Evolutionary conservation across 1,140 invertebrate genomes (phyloP).

Genomic region (Drosophila nigrodunni): DNA sequence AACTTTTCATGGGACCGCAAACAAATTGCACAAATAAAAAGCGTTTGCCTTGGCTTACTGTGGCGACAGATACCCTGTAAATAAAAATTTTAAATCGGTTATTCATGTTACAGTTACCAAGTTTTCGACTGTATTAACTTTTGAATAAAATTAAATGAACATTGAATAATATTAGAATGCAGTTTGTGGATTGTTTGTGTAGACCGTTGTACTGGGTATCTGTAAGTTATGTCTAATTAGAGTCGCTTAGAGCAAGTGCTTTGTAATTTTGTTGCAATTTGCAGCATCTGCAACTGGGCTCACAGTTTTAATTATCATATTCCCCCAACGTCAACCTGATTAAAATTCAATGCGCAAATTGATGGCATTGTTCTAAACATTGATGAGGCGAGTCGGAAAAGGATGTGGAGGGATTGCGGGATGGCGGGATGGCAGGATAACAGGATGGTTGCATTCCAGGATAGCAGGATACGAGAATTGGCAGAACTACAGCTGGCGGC

Average conservation of each 20-base stretch:
- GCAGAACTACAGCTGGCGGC: slow-evolving; percentile 24
- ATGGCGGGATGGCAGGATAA: slow-evolving; percentile 10
- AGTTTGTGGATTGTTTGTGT: not conserved
- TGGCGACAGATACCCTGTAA: slow-evolving; percentile 9
- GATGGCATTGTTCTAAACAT: slow-evolving; percentile 59
- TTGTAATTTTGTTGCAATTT: slow-evolving; percentile 42
- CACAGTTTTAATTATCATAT: slow-evolving; percentile 74
- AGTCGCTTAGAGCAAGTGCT: slow-evolving; percentile 1
- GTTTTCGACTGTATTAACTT: not conserved
- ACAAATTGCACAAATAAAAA: slow-evolving; percentile 37
- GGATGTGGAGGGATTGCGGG: slow-evolving; percentile 15
- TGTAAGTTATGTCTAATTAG: not conserved
- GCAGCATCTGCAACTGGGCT: slow-evolving; percentile 36
- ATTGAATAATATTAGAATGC: too few relatives aligned
- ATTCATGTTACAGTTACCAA: not conserved
- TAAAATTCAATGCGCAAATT: slow-evolving; percentile 69
- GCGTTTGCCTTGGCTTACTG: not conserved
- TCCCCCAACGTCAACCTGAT: slow-evolving; percentile 69
- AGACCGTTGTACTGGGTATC: slow-evolving; percentile 6
- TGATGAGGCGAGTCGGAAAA: slow-evolving; percentile 43
- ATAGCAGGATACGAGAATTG: slow-evolving; percentile 22
- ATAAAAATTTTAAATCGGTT: not conserved
- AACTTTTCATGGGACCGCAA: slow-evolving; percentile 22
- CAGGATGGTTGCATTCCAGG: slow-evolving; percentile 8
- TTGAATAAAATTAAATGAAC: too few relatives aligned